A percentile compares a stretch with the other conserved stretches of the same genome.
These are phyloP conservation scores for Campoletis raptor DNA, from an alignment of 2,888 invertebrate species.

Conservation along the genomic window DNA sequence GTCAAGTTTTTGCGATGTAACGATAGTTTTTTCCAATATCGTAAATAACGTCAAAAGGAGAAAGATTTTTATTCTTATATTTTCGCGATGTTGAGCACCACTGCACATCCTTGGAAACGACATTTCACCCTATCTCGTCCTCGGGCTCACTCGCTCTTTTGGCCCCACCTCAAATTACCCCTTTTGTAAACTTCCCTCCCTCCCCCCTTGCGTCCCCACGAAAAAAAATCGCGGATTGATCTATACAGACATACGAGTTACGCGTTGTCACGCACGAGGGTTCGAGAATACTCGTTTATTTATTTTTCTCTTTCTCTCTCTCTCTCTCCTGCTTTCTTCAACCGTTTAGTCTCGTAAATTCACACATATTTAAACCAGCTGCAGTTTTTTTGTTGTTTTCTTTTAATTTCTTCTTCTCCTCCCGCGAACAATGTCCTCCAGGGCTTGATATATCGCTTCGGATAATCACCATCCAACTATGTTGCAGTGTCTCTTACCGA, in stretches of 20 bases:
- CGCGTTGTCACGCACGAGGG: slow-evolving; percentile 26
- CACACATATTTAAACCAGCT: slow-evolving; percentile 48
- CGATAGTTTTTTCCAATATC: slow-evolving; percentile 30
- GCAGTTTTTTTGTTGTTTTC: not conserved
- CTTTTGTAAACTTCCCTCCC: slow-evolving; percentile 7
- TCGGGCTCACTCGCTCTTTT: slow-evolving; percentile 40
- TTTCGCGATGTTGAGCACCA: slow-evolving; percentile 70
- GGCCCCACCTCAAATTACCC: slow-evolving; percentile 43
- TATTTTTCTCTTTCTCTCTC: slow-evolving; percentile 25
- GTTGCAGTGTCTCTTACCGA: slow-evolving; percentile 36
- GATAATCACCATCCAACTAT: slow-evolving; percentile 35
- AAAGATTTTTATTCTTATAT: slow-evolving; percentile 70
- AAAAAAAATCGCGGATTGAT: slow-evolving; percentile 32
- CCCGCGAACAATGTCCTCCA: slow-evolving; percentile 4
- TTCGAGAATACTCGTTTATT: slow-evolving; percentile 18
- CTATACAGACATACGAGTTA: not conserved
- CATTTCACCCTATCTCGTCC: slow-evolving; percentile 74
- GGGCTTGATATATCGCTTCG: slow-evolving; percentile 15
- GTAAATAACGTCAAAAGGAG: slow-evolving; percentile 67
- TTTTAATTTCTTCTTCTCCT: slow-evolving; percentile 22
- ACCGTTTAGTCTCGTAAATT: slow-evolving; percentile 34
- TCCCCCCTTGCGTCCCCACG: not conserved
- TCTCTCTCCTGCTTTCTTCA: slow-evolving; percentile 38
- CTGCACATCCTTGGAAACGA: slow-evolving; percentile 77
- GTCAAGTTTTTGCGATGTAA: slow-evolving; percentile 58